phyloP scores from a whole-genome alignment of 2,113 vertebrate species.

The Aptenodytes patagonicus region DNA sequence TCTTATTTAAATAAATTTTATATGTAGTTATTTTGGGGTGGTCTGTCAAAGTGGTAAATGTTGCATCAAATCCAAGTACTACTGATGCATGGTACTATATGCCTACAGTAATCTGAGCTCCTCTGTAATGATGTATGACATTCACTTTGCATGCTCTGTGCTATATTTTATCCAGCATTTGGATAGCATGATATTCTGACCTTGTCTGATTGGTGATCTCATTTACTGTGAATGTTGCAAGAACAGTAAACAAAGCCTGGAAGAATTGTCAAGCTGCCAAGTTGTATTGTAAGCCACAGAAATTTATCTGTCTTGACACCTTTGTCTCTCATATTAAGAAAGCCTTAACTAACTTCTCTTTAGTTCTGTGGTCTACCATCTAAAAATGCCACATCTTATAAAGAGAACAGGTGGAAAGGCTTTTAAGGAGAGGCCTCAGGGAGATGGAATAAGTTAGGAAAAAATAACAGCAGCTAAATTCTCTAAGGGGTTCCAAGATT shows the following conservation, averaged over 20 bases:
- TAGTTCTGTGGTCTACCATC: background rate
- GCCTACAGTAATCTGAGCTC: slow-evolving; percentile 15
- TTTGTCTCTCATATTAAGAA: slow-evolving; percentile 29
- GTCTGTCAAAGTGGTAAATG: background rate
- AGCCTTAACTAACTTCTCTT: slow-evolving; percentile 8
- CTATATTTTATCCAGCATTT: slow-evolving; percentile 7
- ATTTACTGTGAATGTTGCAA: background rate
- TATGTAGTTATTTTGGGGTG: background rate
- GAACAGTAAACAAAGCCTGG: slow-evolving; percentile 17
- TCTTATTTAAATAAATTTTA: background rate
- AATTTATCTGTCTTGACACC: slow-evolving; percentile 47
- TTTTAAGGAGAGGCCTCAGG: background rate
- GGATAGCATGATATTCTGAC: slow-evolving; percentile 17
- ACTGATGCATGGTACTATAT: background rate
- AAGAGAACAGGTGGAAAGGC: background rate
- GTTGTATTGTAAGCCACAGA: background rate
- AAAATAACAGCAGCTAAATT: background rate
- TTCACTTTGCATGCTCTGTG: background rate
- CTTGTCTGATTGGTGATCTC: slow-evolving; percentile 35
- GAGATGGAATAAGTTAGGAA: background rate
- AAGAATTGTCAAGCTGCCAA: slow-evolving; percentile 28
- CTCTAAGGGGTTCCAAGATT: background rate
- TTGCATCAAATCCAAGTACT: background rate
- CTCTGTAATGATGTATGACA: background rate
- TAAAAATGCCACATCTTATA: slow-evolving; percentile 45